Conservation (phyloP, 2,888 invertebrate genomes). For the Xestia c-nigrum region DNA sequence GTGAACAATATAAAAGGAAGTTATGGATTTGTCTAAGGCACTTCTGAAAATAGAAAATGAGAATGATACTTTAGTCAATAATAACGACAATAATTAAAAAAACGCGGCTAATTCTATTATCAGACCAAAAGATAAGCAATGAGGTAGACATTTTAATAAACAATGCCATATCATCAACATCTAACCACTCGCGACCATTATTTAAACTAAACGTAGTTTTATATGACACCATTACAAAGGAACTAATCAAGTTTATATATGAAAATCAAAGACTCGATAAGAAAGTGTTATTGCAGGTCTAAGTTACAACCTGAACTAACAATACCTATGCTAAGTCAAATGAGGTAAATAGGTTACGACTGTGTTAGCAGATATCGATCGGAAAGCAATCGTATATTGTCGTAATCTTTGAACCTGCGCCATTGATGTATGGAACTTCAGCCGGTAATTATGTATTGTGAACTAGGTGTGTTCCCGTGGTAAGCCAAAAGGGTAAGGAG, state of each 20-base stretch:
- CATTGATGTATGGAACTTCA: constrained; percentile 34
- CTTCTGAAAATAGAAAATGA: background rate
- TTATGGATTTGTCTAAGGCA: background rate
- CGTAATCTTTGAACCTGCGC: constrained; percentile 54
- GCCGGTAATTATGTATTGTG: constrained; percentile 39
- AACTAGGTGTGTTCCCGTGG: constrained; percentile 9
- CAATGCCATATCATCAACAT: background rate
- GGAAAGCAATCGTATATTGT: constrained; percentile 41
- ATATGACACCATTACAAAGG: constrained; percentile 4
- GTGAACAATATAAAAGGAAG: background rate
- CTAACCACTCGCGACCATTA: background rate
- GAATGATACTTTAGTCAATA: background rate
- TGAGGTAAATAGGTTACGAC: constrained; percentile 58
- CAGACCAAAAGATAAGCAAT: constrained; percentile 30
- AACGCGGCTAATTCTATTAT: constrained; percentile 9
- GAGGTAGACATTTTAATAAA: constrained; percentile 16
- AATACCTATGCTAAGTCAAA: constrained; percentile 44
- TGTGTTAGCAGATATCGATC: constrained; percentile 50
- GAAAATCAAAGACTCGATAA: constrained; percentile 27
- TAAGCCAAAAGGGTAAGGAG: constrained; percentile 23
- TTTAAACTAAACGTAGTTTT: constrained; percentile 9
- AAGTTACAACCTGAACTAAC: constrained; percentile 41
- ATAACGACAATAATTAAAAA: constrained; percentile 3
- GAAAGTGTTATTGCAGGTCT: constrained; percentile 25
- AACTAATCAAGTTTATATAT: constrained; percentile 22